phyloP scores from a whole-genome alignment of 2,888 invertebrate genomes.

The Temnothorax unifasciatus region DNA sequence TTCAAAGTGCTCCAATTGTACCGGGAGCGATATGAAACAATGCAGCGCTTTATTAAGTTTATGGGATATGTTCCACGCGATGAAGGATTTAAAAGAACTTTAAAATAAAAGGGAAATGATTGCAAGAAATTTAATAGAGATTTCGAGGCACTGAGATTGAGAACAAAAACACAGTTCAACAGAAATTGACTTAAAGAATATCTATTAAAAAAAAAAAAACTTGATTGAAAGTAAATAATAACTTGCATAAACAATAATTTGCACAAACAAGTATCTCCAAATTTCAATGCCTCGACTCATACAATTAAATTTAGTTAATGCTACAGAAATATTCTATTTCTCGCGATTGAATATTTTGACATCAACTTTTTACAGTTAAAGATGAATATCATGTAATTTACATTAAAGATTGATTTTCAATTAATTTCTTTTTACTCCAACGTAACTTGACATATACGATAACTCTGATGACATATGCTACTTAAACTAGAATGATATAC shows the following conservation, averaged over 20 bases:
- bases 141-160: background rate
- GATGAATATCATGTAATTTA: background rate
- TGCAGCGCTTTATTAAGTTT: background rate
- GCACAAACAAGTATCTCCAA: background rate
- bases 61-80: background rate
- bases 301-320: background rate
- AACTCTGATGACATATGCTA: background rate
- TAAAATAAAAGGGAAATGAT: background rate
- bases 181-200: background rate
- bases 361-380: background rate
- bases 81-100: background rate
- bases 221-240: background rate
- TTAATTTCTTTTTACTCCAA: background rate
- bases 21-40: background rate
- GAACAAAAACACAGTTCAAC: background rate
- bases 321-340: background rate
- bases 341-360: background rate
- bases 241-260: background rate
- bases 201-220: slow-evolving; percentile 3
- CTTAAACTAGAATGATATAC: background rate
- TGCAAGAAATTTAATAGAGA: background rate
- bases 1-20: slow-evolving; percentile 29
- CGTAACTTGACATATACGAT: background rate
- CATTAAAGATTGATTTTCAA: background rate
- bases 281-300: background rate